Evolutionary conservation across 2,888 invertebrate genomes (phyloP).

Genomic region (Drosophila mettleri): DNA sequence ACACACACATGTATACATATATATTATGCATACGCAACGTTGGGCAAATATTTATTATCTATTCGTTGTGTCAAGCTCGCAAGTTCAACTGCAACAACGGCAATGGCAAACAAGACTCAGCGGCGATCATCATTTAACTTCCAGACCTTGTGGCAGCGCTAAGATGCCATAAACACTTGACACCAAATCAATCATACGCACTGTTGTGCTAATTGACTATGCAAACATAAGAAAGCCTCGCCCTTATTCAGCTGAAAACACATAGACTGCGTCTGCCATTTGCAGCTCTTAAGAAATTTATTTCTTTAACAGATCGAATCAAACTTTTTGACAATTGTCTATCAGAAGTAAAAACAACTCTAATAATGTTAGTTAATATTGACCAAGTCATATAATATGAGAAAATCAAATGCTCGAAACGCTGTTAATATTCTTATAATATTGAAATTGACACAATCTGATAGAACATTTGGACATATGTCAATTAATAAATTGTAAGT

Average conservation of each 20-base stretch:
- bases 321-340: no score
- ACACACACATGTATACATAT: neutral
- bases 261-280: neutral
- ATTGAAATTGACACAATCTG: neutral
- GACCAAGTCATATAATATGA: neutral
- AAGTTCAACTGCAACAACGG: conserved; percentile 18
- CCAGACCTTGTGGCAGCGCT: conserved; percentile 12
- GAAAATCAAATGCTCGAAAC: neutral
- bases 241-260: neutral
- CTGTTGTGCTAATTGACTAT: conserved; percentile 55
- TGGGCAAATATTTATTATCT: conserved; percentile 75
- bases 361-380: neutral
- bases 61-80: conserved; percentile 32
- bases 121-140: conserved; percentile 49
- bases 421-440: neutral
- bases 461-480: neutral
- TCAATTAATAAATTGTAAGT: neutral
- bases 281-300: neutral
- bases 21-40: conserved; percentile 66
- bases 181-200: conserved; percentile 73
- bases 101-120: conserved; percentile 24
- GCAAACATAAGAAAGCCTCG: conserved; percentile 29
- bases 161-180: conserved; percentile 32
- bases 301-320: neutral
- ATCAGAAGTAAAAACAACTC: neutral